phyloP scores from a whole-genome alignment of 2,113 vertebrate species.

The Tor tambroides region DNA sequence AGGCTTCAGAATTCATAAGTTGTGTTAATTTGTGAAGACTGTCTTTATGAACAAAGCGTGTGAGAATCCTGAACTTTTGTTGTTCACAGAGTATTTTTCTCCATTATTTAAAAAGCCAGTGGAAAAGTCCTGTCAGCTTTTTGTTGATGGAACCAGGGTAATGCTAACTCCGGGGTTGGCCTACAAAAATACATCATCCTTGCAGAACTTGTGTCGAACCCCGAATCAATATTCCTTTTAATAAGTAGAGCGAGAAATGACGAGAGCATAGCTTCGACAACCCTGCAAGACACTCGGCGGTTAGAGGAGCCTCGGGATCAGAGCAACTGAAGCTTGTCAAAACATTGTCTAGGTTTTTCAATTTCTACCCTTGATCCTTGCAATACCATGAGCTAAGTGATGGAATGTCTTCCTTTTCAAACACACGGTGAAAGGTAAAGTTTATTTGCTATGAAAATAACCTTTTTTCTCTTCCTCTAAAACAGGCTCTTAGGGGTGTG shows the following conservation, averaged over 20 bases:
- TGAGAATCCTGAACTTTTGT: too few species aligned
- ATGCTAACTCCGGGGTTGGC: not conserved
- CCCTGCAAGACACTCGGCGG: constrained; percentile 36
- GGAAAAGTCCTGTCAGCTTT: not conserved
- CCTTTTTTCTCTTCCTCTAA: not conserved
- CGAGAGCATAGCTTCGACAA: constrained; percentile 24
- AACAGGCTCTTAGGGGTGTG: not conserved
- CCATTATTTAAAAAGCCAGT: not conserved
- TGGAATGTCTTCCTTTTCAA: constrained; percentile 64
- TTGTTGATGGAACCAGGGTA: not conserved
- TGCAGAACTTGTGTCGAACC: not conserved
- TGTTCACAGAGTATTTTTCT: not conserved
- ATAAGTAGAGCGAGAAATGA: not conserved
- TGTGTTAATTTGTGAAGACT: too few species aligned
- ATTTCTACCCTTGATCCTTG: constrained; percentile 64
- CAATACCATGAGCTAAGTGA: constrained; percentile 52
- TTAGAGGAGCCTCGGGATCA: constrained; percentile 56
- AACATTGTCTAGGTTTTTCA: constrained; percentile 67
- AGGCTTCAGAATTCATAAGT: too few species aligned
- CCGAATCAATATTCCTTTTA: not conserved
- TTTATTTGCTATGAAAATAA: constrained; percentile 73
- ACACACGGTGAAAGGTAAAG: constrained; percentile 56
- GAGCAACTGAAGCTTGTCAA: constrained; percentile 65
- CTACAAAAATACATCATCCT: not conserved
- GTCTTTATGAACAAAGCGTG: too few species aligned